A percentile compares a stretch with the other conserved stretches of the same genome.
Evolutionary conservation across 2,888 invertebrate species (phyloP).

Genomic region (Caradrina kadenii): DNA sequence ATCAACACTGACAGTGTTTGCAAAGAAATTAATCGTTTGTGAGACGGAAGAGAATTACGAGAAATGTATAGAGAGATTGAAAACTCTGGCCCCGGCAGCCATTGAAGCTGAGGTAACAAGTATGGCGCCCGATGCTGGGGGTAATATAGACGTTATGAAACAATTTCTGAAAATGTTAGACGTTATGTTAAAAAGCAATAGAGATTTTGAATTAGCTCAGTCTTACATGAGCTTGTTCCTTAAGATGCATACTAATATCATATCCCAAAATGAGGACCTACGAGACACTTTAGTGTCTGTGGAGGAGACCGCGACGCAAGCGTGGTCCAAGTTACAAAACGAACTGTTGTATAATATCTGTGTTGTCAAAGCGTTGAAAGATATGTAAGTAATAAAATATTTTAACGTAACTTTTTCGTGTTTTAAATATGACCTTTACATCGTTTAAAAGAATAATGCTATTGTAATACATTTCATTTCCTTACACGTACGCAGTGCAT

Average conservation of each 20-base stretch:
- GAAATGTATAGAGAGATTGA: constrained; percentile 91
- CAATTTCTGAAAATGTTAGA: constrained; percentile 95
- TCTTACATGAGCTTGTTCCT: constrained; percentile 97
- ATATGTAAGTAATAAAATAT: constrained; percentile 81
- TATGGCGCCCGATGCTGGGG: constrained; percentile 93
- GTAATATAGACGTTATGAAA: constrained; percentile 92
- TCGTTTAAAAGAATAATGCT: not conserved
- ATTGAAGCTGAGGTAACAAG: constrained; percentile 97
- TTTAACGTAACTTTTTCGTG: constrained; percentile 29
- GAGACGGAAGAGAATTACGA: constrained; percentile 87
- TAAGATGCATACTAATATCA: constrained; percentile 93
- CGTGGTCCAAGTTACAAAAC: constrained; percentile 93
- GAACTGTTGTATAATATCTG: constrained; percentile 94
- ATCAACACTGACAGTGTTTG: constrained; percentile 93
- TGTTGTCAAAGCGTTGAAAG: constrained; percentile 94
- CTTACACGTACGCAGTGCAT: constrained; percentile 31
- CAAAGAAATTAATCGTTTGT: constrained; percentile 91
- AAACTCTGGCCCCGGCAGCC: constrained; percentile 94
- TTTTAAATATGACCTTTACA: not conserved
- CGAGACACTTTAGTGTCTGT: constrained; percentile 89
- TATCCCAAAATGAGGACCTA: constrained; percentile 90
- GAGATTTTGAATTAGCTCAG: constrained; percentile 97
- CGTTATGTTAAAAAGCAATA: constrained; percentile 93
- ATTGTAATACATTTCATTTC: constrained; percentile 19
- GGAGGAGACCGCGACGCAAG: constrained; percentile 90